Evolutionary conservation across 92 coral and sea anemone species (phyloP).

Genomic region (Ricordea florida): DNA sequence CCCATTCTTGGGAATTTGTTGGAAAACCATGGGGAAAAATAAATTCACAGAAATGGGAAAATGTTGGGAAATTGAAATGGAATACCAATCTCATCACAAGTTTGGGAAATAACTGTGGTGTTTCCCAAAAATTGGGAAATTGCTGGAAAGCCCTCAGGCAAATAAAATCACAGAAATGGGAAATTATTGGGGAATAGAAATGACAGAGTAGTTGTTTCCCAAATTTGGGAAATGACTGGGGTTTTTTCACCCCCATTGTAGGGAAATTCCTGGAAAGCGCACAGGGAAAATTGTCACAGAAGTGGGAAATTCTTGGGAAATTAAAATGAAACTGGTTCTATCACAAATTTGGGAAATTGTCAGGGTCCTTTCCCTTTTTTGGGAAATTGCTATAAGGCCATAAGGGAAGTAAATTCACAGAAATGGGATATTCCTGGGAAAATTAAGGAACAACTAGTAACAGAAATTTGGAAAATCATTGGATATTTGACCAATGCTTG

Average conservation of each 20-base stretch:
- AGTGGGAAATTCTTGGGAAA: too few relatives aligned
- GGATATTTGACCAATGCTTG: not conserved
- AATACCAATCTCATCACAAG: not conserved
- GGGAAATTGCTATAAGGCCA: not conserved
- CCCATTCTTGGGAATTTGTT: not conserved
- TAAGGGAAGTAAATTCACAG: not conserved
- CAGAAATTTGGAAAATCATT: not conserved
- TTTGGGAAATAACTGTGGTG: not conserved
- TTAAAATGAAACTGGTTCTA: too few relatives aligned
- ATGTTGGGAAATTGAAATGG: not conserved
- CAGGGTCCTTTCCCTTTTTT: not conserved
- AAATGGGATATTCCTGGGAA: not conserved
- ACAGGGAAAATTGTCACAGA: too few relatives aligned
- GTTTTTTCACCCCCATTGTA: too few relatives aligned
- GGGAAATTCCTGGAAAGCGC: too few relatives aligned
- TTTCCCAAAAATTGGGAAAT: too few relatives aligned
- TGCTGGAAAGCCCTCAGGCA: not conserved
- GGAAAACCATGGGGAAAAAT: not conserved
- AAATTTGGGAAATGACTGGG: constrained; percentile 13
- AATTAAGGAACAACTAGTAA: not conserved
- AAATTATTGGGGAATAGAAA: not conserved
- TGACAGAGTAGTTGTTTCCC: not conserved
- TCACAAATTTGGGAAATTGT: not conserved
- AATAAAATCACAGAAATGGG: not conserved
- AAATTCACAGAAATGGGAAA: not conserved